Conservation (phyloP, 1,140 invertebrate genomes). For the Eupeodes corollae region DNA sequence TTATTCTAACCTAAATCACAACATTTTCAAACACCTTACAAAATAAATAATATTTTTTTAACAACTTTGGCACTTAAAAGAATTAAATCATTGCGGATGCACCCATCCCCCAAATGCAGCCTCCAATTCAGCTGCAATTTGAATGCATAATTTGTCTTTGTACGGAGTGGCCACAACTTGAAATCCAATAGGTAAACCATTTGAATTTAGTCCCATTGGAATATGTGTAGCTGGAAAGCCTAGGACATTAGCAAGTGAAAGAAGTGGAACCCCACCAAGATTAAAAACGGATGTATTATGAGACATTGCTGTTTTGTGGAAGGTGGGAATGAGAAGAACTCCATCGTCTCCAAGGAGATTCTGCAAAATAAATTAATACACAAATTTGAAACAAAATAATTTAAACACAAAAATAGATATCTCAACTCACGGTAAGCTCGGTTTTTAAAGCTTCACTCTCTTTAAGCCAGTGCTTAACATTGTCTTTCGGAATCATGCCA, state of each 20-base stretch:
- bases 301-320: slow-evolving; percentile 48
- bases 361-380: slow-evolving; percentile 29
- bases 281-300: slow-evolving; percentile 49
- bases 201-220: slow-evolving; percentile 50
- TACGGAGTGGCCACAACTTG: slow-evolving; percentile 53
- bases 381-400: neutral
- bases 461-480: too few relatives aligned
- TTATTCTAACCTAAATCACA: too few relatives aligned
- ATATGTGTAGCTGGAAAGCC: slow-evolving; percentile 64
- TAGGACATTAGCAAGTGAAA: slow-evolving; percentile 61
- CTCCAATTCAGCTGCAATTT: slow-evolving; percentile 67
- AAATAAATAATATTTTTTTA: neutral
- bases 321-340: slow-evolving; percentile 66
- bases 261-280: slow-evolving; percentile 53
- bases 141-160: slow-evolving; percentile 63
- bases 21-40: neutral
- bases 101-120: slow-evolving; percentile 69
- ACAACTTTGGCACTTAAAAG: slow-evolving; percentile 1
- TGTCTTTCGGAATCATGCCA: too few relatives aligned
- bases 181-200: slow-evolving; percentile 60
- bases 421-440: neutral
- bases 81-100: slow-evolving; percentile 4
- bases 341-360: slow-evolving; percentile 48
- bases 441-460: too few relatives aligned
- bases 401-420: neutral